phyloP scores from a whole-genome alignment of 2,888 invertebrate species.

The Drosophila quinaria region DNA sequence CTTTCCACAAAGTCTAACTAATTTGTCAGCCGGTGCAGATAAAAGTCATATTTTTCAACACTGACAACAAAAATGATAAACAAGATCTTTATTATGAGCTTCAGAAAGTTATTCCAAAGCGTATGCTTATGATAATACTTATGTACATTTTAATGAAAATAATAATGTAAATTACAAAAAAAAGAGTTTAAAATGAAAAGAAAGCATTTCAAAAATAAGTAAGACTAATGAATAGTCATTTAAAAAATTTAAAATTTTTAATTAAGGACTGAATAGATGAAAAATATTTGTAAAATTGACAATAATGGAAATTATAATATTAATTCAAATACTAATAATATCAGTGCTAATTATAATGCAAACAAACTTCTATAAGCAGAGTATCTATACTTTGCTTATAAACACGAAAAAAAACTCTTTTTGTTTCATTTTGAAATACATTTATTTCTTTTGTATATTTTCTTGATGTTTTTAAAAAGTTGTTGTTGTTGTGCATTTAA shows the following conservation, averaged over 20 bases:
- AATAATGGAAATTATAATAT: too few relatives aligned
- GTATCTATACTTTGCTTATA: constrained; percentile 1
- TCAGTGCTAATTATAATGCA: too few relatives aligned
- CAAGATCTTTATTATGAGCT: background rate
- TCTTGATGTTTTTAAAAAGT: constrained; percentile 8
- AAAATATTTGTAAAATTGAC: too few relatives aligned
- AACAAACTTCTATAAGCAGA: background rate
- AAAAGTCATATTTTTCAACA: too few relatives aligned
- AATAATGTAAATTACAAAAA: background rate
- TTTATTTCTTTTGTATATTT: constrained; percentile 36
- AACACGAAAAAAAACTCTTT: background rate
- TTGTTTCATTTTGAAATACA: constrained; percentile 56
- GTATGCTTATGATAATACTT: background rate
- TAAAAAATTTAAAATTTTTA: too few relatives aligned
- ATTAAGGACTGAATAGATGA: too few relatives aligned
- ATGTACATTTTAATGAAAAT: background rate
- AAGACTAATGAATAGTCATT: too few relatives aligned
- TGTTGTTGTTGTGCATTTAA: constrained; percentile 6
- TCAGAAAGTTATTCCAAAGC: background rate
- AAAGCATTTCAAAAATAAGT: too few relatives aligned
- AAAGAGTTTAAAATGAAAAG: background rate
- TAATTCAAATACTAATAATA: too few relatives aligned
- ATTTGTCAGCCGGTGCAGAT: background rate
- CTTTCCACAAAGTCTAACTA: background rate
- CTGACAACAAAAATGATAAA: background rate